phyloP scores from a whole-genome alignment of 2,113 vertebrate genomes.

The Osmerus mordax region DNA sequence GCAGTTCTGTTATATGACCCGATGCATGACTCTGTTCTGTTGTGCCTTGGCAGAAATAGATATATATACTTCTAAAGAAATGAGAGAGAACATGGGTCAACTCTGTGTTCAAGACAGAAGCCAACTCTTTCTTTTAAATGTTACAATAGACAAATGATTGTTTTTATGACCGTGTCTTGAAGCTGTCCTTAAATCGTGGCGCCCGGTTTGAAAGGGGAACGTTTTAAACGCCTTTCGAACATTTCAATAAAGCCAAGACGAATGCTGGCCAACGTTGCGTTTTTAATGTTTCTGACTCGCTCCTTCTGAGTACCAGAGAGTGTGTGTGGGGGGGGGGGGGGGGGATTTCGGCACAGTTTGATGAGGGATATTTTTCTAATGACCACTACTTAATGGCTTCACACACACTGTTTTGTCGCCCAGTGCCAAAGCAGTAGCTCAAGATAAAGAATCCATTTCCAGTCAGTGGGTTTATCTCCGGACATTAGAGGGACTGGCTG shows the following conservation, averaged over 20 bases:
- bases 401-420: background rate
- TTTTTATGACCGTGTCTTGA: background rate
- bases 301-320: background rate
- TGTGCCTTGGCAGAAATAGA: too few relatives aligned
- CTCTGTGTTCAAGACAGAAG: background rate
- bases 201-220: too few relatives aligned
- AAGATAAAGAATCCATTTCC: slow-evolving; percentile 17
- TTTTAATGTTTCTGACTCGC: background rate
- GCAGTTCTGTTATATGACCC: too few relatives aligned
- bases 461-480: background rate
- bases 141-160: background rate
- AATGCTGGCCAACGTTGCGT: background rate
- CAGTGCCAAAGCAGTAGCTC: background rate
- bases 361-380: background rate
- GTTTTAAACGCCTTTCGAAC: background rate
- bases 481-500: background rate
- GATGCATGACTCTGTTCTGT: too few relatives aligned
- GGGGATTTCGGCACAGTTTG: background rate
- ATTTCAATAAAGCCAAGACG: background rate
- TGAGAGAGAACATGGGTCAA: too few relatives aligned
- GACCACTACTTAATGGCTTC: background rate
- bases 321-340: background rate
- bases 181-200: background rate
- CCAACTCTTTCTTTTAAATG: too few relatives aligned
- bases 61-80: too few relatives aligned